Percentiles rank a stretch among this genome's conserved stretches.
phyloP scores from a whole-genome alignment of 2,797 vertebrate species.

The Amniataba percoides region DNA sequence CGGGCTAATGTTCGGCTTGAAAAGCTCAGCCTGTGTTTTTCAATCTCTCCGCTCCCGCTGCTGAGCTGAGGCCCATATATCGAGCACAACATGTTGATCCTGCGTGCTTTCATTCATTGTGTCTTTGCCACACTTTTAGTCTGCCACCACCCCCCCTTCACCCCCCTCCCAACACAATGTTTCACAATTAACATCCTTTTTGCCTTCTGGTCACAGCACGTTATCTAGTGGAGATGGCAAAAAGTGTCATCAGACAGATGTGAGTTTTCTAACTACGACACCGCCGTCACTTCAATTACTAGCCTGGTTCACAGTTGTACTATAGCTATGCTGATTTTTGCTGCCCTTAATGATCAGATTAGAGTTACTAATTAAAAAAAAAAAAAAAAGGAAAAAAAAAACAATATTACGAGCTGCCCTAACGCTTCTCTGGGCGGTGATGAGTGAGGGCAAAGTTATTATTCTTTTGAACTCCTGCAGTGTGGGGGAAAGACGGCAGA shows the following conservation, averaged over 20 bases:
- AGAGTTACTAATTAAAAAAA: conserved; percentile 88
- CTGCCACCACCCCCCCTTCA: background rate
- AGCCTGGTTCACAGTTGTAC: conserved; percentile 67
- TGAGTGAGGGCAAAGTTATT: conserved; percentile 89
- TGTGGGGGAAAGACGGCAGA: conserved; percentile 84
- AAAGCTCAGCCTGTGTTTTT: conserved; percentile 14
- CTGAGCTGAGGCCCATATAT: conserved; percentile 10
- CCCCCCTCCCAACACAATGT: conserved; percentile 32
- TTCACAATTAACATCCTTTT: conserved; percentile 50
- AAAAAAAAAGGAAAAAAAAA: conserved; percentile 56
- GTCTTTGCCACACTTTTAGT: conserved; percentile 42
- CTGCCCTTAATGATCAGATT: conserved; percentile 85
- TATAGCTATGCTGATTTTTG: conserved; percentile 74
- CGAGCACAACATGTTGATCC: conserved; percentile 43
- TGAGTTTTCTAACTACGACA: conserved; percentile 60
- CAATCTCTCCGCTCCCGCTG: conserved; percentile 2
- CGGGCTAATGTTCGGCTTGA: no score
- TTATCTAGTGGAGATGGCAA: conserved; percentile 57
- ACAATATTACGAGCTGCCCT: conserved; percentile 85
- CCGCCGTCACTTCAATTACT: conserved; percentile 75
- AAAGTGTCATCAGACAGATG: conserved; percentile 73
- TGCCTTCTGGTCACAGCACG: conserved; percentile 68
- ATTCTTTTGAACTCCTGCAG: conserved; percentile 88
- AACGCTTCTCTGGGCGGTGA: conserved; percentile 89
- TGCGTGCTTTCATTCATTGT: conserved; percentile 21